phyloP scores from a whole-genome alignment of 2,797 vertebrate species.

The Silurus lanzhouensis region DNA sequence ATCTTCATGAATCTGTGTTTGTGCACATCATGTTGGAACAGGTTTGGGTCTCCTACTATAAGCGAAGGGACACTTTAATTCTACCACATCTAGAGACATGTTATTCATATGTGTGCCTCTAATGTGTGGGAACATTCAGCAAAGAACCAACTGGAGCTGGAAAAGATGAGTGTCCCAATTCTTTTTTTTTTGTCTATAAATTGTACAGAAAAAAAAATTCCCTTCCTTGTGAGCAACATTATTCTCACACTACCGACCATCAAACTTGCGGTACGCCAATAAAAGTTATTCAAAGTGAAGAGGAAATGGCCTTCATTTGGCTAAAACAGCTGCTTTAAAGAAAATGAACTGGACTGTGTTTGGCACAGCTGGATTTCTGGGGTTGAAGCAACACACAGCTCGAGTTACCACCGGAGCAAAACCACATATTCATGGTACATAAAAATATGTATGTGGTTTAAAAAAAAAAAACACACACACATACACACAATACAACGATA shows the following conservation, averaged over 20 bases:
- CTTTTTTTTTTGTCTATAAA: too few species aligned
- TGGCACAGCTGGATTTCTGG: slow-evolving; percentile 31
- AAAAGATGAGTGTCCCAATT: too few species aligned
- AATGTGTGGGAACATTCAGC: too few species aligned
- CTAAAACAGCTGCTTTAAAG: background rate
- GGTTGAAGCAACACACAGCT: slow-evolving; percentile 16
- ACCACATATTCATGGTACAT: background rate
- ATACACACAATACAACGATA: background rate
- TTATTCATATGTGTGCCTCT: too few species aligned
- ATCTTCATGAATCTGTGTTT: too few species aligned
- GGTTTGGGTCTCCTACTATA: too few species aligned
- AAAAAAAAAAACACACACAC: background rate
- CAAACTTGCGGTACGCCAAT: background rate
- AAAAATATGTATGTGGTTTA: background rate
- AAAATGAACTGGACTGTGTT: slow-evolving; percentile 9
- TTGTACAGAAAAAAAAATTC: too few species aligned
- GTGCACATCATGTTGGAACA: too few species aligned
- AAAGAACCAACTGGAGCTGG: too few species aligned
- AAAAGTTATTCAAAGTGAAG: background rate
- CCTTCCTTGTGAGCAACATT: background rate
- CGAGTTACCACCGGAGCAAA: slow-evolving; percentile 3
- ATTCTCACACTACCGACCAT: background rate
- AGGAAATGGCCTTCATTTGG: background rate
- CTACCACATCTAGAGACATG: too few species aligned
- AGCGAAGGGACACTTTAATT: too few species aligned